These are phyloP conservation scores for Aurelia sp. DNA, from an alignment of 30 jellyfish, hydroid and myxozoan genomes.

Conservation along the genomic window DNA sequence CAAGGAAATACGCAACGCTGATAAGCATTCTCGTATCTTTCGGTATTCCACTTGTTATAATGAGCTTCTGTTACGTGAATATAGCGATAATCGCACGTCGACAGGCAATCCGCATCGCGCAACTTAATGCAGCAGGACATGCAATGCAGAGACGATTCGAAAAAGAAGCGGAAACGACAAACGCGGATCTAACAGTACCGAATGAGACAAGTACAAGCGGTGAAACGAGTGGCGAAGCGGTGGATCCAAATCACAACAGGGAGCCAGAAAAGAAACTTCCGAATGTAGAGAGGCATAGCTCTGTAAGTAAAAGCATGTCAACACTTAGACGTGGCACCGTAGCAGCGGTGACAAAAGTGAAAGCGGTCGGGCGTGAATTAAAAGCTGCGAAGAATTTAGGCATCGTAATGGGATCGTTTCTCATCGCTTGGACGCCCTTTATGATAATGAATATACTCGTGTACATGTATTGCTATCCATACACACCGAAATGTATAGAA, in stretches of 20 bases:
- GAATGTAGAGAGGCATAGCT: background rate
- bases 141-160: constrained; percentile 37
- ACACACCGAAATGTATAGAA: constrained; percentile 19
- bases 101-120: constrained; percentile 81
- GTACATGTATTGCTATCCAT: constrained; percentile 56
- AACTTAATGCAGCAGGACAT: constrained; percentile 62
- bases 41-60: constrained; percentile 69
- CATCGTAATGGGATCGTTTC: constrained; percentile 80
- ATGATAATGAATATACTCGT: constrained; percentile 65
- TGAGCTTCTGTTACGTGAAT: constrained; percentile 73
- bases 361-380: constrained; percentile 73
- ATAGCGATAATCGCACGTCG: constrained; percentile 86
- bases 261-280: background rate
- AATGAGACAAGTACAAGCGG: background rate
- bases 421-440: constrained; percentile 93
- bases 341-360: constrained; percentile 39
- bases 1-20: constrained; percentile 25
- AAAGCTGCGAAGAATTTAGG: constrained; percentile 93
- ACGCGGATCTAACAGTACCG: background rate
- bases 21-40: constrained; percentile 58
- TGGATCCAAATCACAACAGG: constrained; percentile 1
- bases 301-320: background rate
- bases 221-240: background rate
- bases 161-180: constrained; percentile 29
- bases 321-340: constrained; percentile 56